These are phyloP conservation scores for Eleginops maclovinus DNA, from an alignment of 2,113 vertebrate species.

Conservation along the genomic window DNA sequence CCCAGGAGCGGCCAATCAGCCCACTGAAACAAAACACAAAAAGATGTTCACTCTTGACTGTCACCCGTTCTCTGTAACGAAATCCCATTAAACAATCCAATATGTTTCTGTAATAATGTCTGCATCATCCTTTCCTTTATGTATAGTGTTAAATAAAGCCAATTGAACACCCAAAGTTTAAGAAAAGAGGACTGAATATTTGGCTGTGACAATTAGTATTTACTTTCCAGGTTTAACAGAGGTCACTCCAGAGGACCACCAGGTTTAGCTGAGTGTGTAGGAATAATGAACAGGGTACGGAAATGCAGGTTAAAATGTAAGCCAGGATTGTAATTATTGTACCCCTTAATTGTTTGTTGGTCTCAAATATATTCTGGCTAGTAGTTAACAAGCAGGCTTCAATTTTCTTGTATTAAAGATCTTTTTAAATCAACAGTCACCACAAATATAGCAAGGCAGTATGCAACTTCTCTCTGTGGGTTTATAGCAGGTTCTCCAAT, in stretches of 20 bases:
- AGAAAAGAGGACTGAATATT: neutral
- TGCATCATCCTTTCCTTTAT: neutral
- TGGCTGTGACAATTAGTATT: constrained; percentile 2
- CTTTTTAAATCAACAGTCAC: neutral
- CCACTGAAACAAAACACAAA: constrained; percentile 83
- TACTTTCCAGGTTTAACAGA: constrained; percentile 23
- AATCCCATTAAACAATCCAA: neutral
- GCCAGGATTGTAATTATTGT: neutral
- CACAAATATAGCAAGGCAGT: neutral
- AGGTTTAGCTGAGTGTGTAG: neutral
- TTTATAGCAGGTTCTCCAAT: no score
- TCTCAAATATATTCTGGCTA: no score
- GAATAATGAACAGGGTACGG: constrained; percentile 19
- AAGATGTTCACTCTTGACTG: neutral
- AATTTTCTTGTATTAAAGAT: neutral
- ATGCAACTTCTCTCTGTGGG: neutral
- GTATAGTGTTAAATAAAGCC: neutral
- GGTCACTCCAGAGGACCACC: constrained; percentile 21
- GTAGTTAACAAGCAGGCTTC: neutral
- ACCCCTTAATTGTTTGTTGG: no score
- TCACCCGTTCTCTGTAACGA: neutral
- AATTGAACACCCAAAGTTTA: no score
- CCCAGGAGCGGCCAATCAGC: constrained; percentile 95
- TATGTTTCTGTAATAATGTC: neutral
- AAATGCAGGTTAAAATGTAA: constrained; percentile 30